Evolutionary conservation across 2,888 invertebrate genomes (phyloP), one percentile per base, ranked within the genome.

Genomic region (Morpho achilles): DNA sequence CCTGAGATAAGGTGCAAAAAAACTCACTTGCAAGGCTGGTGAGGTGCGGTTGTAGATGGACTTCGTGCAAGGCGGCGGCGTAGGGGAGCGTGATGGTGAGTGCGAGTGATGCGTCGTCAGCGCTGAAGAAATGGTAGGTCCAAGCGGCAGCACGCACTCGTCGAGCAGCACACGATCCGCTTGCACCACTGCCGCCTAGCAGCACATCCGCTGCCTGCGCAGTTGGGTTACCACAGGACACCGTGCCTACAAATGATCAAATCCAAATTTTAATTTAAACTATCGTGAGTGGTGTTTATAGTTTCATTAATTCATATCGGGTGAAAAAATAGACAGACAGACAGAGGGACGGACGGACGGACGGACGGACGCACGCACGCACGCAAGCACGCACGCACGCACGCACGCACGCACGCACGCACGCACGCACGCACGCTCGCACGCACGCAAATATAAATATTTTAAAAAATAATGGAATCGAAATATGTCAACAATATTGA

Each of bases 121-220:
- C 97, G 41, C 96, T 96, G 87, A 97, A 97, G 89, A 97, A 98
- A 89, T 98, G 97, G 87, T 98, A 98, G 41, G 96, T 96, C 98
- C 98, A 98, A n/a, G 97, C 95, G 5, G 98, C 96, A 1, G 96
- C 96, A 60, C 98, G 93, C 23, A 97, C 96, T 46, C 98, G 91
- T 47, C 97, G 92, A 3, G 97, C 95, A 0, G 96, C 95, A 66
- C 93, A 93, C 94, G 0, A 96, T 64, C 93, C 92, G 1, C 94
- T 93, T 54, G 95, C 94, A 77, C 96, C 95, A 62, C 78, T 78
- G 65, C 85, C 95, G 75, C 96, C 95, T 66, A 98, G 95, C 44
- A 98, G 91, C 61, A 97, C 95, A 80, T 97, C 97, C 0, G 98
- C 96, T 1, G 97, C 95, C 76, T 97, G 97, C 7, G 97, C 96